These are phyloP conservation scores for Resseliella maxima DNA, from an alignment of 2,888 invertebrate genomes.

Conservation along the genomic window DNA sequence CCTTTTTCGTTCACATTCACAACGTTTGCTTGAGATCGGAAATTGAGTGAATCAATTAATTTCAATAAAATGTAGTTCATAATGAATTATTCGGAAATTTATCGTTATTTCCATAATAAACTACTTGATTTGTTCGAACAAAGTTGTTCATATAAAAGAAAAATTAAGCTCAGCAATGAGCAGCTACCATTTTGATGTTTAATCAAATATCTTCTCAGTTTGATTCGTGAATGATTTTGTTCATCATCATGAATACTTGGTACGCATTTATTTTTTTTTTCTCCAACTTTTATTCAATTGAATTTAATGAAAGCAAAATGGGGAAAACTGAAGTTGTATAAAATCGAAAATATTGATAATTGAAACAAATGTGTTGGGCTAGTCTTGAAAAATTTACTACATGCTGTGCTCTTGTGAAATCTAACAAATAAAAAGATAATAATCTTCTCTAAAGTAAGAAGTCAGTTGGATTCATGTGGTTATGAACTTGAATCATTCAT, in stretches of 20 bases:
- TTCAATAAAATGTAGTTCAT: conserved; percentile 36
- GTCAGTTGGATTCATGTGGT: conserved; percentile 4
- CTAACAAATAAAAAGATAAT: neutral
- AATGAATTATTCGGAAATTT: conserved; percentile 41
- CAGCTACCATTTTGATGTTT: conserved; percentile 12
- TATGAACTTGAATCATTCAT: neutral
- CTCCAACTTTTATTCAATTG: neutral
- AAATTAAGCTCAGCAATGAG: neutral
- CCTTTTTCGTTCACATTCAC: neutral
- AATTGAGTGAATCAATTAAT: conserved; percentile 49
- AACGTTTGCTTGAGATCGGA: neutral
- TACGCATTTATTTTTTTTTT: neutral
- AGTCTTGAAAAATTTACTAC: neutral
- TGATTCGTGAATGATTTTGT: neutral
- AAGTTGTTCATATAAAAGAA: neutral
- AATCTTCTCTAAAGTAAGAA: neutral
- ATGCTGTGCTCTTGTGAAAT: neutral
- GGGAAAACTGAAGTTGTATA: conserved; percentile 6
- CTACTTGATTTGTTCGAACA: neutral
- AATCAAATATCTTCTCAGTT: conserved; percentile 7
- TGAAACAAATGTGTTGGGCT: conserved; percentile 17
- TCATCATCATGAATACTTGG: neutral
- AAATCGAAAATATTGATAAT: conserved; percentile 38
- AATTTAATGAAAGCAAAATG: conserved; percentile 47
- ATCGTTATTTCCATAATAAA: neutral